A percentile compares a stretch with the other conserved stretches of the same genome.
Evolutionary conservation across 2,888 invertebrate species (phyloP).

Genomic region (Phaonia tiefii): DNA sequence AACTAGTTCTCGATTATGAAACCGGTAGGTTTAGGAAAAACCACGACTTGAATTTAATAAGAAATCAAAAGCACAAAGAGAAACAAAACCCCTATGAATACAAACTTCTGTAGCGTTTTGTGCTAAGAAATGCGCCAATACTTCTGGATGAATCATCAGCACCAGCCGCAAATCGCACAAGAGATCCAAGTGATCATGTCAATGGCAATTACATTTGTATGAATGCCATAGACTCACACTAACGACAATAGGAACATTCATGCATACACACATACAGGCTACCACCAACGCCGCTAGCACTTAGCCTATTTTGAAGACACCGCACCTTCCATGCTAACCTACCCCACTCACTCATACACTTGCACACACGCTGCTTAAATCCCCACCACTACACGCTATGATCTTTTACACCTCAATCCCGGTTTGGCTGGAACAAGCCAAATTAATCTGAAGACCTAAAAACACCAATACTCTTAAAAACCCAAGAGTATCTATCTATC

Average conservation of each 20-base stretch:
- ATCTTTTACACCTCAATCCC: conserved; percentile 35
- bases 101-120: conserved; percentile 25
- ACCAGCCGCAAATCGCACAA: not conserved
- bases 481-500: conserved; percentile 29
- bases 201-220: conserved; percentile 26
- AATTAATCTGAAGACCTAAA: conserved; percentile 29
- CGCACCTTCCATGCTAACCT: not conserved
- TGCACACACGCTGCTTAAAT: too few relatives aligned
- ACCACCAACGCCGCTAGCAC: conserved; percentile 49
- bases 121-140: not conserved
- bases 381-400: not conserved
- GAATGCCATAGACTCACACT: not conserved
- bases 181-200: conserved; percentile 36
- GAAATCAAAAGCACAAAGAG: conserved; percentile 12
- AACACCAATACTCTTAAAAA: conserved; percentile 28
- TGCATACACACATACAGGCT: not conserved
- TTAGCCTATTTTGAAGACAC: conserved; percentile 7
- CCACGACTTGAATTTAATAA: not conserved
- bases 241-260: conserved; percentile 3
- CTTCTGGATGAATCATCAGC: conserved; percentile 23
- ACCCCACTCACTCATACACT: not conserved
- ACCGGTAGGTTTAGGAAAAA: conserved; percentile 18
- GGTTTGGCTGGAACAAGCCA: conserved; percentile 24
- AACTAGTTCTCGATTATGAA: conserved; percentile 49
- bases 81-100: too few relatives aligned